Percentiles rank a stretch among this genome's conserved stretches.
Evolutionary conservation across 2,797 vertebrate genomes (phyloP).

Genomic region (Coendou prehensilis): DNA sequence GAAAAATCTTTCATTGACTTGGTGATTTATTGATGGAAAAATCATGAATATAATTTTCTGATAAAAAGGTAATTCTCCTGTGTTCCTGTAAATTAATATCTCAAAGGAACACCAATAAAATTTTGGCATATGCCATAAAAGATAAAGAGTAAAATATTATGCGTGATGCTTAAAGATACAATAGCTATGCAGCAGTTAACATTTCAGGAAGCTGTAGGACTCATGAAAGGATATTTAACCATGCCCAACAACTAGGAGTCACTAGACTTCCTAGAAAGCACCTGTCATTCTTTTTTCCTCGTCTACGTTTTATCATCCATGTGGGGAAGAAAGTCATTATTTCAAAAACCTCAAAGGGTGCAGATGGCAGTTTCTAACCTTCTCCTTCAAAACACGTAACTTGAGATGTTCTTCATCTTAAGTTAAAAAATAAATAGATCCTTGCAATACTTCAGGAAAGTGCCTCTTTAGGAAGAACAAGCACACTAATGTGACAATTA

Average conservation of each 20-base stretch:
- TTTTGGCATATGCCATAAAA: constrained; percentile 3
- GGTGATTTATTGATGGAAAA: constrained; percentile 1
- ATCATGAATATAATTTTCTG: not conserved
- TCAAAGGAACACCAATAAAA: not conserved
- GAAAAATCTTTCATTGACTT: not conserved
- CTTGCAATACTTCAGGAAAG: not conserved
- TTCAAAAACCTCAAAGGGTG: not conserved
- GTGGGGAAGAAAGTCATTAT: not conserved
- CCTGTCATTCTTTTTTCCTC: not conserved
- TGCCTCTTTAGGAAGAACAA: not conserved
- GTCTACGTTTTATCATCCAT: not conserved
- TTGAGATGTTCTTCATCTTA: not conserved
- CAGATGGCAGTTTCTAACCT: not conserved
- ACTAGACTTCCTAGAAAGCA: not conserved
- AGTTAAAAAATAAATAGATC: not conserved
- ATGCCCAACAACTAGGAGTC: not conserved
- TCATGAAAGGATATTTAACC: not conserved
- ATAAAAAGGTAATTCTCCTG: not conserved
- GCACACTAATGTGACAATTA: not conserved
- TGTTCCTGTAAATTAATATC: constrained; percentile 31
- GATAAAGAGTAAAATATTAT: not conserved
- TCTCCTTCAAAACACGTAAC: not conserved
- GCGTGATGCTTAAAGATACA: not conserved
- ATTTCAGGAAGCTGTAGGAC: accelerated
- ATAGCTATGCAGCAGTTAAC: not conserved